phyloP scores from a whole-genome alignment of 2,113 vertebrate genomes.

The Cephalopholis sonnerati region DNA sequence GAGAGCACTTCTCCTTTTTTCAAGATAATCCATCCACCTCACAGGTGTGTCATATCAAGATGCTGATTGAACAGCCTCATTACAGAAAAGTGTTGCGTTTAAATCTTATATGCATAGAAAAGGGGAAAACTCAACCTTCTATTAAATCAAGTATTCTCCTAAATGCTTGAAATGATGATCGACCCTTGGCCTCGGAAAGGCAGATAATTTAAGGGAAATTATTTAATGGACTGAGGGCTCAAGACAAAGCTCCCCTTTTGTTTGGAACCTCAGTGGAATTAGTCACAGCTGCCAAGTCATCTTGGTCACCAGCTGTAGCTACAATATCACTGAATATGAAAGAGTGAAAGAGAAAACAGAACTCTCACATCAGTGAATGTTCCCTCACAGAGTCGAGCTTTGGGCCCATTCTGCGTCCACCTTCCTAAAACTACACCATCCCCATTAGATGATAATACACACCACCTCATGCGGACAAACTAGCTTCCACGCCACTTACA shows the following conservation, averaged over 20 bases:
- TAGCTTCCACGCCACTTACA: background rate
- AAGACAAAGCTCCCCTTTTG: slow-evolving; percentile 13
- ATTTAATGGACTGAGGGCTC: slow-evolving; percentile 6
- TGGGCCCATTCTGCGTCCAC: background rate
- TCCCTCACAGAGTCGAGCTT: slow-evolving; percentile 2
- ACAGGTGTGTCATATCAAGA: too few relatives aligned
- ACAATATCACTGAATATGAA: slow-evolving; percentile 12
- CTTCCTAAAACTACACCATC: background rate
- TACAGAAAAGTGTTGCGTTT: too few relatives aligned
- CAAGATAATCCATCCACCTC: too few relatives aligned
- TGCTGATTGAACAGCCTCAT: too few relatives aligned
- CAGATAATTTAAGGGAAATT: slow-evolving; percentile 2
- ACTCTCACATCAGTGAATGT: background rate
- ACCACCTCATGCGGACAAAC: background rate
- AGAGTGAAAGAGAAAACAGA: background rate
- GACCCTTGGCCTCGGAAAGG: slow-evolving; percentile 14
- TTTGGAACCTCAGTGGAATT: slow-evolving; percentile 31
- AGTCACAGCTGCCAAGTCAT: background rate
- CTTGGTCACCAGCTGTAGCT: slow-evolving; percentile 15
- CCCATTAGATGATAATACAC: background rate
- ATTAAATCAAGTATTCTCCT: background rate
- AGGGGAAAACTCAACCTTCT: slow-evolving; percentile 2
- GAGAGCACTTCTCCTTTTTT: too few relatives aligned
- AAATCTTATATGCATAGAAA: slow-evolving; percentile 44
- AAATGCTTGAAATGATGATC: slow-evolving; percentile 8